These are phyloP conservation scores for Agrotis exclamationis DNA, from an alignment of 2,888 invertebrate species.

Conservation along the genomic window DNA sequence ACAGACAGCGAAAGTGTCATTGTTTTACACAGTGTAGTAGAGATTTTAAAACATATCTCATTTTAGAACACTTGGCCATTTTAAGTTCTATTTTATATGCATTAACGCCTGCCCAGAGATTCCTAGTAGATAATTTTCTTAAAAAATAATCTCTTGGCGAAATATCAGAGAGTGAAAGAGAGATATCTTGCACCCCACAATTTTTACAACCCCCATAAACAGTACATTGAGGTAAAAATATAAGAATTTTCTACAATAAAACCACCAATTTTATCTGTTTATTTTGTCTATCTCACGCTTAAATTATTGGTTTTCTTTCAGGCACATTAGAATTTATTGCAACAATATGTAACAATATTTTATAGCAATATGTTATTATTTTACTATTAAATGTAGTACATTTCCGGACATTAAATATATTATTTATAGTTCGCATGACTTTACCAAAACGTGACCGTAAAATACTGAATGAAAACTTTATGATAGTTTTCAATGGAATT, in stretches of 20 bases:
- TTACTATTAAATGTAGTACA: constrained; percentile 4
- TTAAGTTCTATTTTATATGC: not conserved
- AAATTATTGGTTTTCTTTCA: not conserved
- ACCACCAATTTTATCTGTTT: not conserved
- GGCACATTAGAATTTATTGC: no score
- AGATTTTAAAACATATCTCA: no score
- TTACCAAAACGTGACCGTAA: constrained; percentile 32
- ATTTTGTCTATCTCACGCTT: not conserved
- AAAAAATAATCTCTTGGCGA: not conserved
- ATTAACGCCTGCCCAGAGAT: no score
- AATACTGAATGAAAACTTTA: constrained; percentile 42
- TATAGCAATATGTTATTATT: constrained; percentile 1
- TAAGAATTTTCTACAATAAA: not conserved
- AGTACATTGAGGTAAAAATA: not conserved
- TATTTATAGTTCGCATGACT: constrained; percentile 23
- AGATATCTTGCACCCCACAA: not conserved
- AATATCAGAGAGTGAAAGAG: not conserved
- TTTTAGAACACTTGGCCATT: not conserved
- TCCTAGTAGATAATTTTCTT: no score
- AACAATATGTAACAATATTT: not conserved
- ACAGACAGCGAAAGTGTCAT: no score
- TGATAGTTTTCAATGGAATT: constrained; percentile 8
- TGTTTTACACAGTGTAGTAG: no score
- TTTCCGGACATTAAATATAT: constrained; percentile 24
- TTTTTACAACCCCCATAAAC: not conserved